Percentiles rank a stretch among this genome's conserved stretches.
phyloP scores from a whole-genome alignment of 1,140 invertebrate genomes.

The Dreissena polymorpha region DNA sequence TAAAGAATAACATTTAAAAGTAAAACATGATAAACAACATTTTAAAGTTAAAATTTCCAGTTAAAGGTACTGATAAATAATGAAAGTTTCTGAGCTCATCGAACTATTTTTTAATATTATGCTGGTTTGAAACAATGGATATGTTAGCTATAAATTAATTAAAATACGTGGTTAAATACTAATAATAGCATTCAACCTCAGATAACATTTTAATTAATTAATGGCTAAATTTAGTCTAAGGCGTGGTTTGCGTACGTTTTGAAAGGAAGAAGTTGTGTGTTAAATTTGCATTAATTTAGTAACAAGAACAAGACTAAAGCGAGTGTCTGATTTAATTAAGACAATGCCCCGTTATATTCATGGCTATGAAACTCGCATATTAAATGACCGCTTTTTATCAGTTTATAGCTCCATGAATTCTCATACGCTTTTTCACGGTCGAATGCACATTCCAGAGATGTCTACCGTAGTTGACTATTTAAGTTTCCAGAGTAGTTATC shows the following conservation, averaged over 20 bases:
- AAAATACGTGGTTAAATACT: not conserved
- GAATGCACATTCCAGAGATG: not conserved
- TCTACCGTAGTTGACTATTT: conserved; percentile 4
- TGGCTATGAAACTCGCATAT: not conserved
- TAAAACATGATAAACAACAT: too few species aligned
- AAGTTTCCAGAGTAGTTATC: not conserved
- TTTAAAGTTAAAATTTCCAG: too few species aligned
- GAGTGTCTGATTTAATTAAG: not conserved
- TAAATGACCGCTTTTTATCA: conserved; percentile 4
- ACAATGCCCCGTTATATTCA: not conserved
- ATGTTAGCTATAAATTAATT: too few species aligned
- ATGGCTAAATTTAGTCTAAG: not conserved
- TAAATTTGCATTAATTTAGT: not conserved
- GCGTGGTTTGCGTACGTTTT: too few species aligned
- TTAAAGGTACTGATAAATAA: too few species aligned
- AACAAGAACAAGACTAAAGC: not conserved
- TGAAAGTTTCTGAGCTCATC: too few species aligned
- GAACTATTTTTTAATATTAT: too few species aligned
- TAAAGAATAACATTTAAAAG: too few species aligned
- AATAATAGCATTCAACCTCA: not conserved
- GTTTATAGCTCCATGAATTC: conserved; percentile 1
- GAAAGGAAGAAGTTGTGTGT: not conserved
- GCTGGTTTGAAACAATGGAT: too few species aligned
- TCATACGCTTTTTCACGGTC: not conserved
- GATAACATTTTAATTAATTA: conserved; percentile 5